Conservation (phyloP, 2,113 vertebrate genomes). For the Phaethornis superciliosus region DNA sequence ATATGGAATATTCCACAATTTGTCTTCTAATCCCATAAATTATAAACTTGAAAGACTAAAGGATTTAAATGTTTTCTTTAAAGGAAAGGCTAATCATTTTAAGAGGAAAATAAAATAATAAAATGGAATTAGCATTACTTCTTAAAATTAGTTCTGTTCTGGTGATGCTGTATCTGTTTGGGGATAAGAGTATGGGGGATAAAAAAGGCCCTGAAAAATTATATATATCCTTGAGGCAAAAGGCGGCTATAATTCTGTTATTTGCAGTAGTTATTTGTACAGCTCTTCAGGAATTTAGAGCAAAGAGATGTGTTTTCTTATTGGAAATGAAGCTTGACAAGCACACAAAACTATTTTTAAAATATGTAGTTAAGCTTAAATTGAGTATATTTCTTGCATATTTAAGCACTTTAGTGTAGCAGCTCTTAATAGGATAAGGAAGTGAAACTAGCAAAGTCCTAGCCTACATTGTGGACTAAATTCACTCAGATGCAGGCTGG, state of each 20-base stretch:
- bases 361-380: neutral
- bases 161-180: neutral
- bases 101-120: neutral
- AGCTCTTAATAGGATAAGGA: neutral
- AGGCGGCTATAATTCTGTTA: neutral
- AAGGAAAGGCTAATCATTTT: neutral
- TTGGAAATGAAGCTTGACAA: neutral
- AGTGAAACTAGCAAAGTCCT: neutral
- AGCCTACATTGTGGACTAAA: neutral
- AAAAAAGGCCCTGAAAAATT: neutral
- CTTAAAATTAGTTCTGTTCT: slow-evolving; percentile 6
- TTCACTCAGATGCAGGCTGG: neutral
- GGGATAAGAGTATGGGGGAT: no score
- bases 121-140: neutral
- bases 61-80: neutral
- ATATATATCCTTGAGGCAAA: neutral
- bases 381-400: neutral
- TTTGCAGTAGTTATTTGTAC: neutral
- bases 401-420: neutral
- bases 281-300: neutral
- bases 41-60: neutral
- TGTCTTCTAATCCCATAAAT: neutral
- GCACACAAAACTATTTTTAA: neutral
- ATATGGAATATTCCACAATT: neutral
- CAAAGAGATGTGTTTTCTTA: neutral